phyloP scores from a whole-genome alignment of 2,888 invertebrate genomes.

The Watsonalla cultraria region DNA sequence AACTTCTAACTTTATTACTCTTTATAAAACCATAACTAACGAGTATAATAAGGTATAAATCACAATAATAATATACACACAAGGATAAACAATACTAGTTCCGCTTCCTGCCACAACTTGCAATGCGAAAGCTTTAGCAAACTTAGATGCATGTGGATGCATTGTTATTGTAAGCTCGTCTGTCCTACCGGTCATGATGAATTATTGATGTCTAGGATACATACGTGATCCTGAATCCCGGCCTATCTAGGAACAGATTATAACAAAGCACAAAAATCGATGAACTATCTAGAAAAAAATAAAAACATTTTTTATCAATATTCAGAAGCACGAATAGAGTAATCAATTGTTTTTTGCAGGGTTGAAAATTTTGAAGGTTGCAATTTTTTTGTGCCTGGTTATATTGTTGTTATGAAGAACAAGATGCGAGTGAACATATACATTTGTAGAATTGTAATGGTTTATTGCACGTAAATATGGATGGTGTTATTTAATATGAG shows the following conservation, averaged over 20 bases:
- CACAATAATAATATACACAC: neutral
- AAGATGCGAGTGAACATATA: slow-evolving; percentile 44
- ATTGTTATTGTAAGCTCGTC: slow-evolving; percentile 69
- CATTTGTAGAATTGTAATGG: slow-evolving; percentile 54
- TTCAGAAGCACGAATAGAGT: too few species aligned
- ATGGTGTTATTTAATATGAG: slow-evolving; percentile 22
- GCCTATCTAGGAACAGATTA: slow-evolving; percentile 26
- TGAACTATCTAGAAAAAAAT: slow-evolving; percentile 2
- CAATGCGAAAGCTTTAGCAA: slow-evolving; percentile 37
- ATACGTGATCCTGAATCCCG: slow-evolving; percentile 59
- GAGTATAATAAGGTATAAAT: neutral
- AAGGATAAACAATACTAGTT: neutral
- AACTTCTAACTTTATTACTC: neutral
- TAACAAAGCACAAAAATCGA: slow-evolving; percentile 19
- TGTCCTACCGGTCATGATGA: slow-evolving; percentile 52
- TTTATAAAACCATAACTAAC: neutral
- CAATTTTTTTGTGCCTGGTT: slow-evolving; percentile 22
- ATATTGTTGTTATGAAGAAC: slow-evolving; percentile 37
- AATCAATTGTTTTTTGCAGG: neutral
- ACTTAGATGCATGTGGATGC: slow-evolving; percentile 59
- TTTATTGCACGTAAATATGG: slow-evolving; percentile 31
- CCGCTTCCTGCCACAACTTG: slow-evolving; percentile 18
- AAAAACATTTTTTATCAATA: neutral
- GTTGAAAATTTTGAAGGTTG: neutral
- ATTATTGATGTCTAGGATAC: slow-evolving; percentile 63